Base-by-base conservation (phyloP, 2,888 invertebrate species). In the Peribatodes rhomboidaria region DNA sequence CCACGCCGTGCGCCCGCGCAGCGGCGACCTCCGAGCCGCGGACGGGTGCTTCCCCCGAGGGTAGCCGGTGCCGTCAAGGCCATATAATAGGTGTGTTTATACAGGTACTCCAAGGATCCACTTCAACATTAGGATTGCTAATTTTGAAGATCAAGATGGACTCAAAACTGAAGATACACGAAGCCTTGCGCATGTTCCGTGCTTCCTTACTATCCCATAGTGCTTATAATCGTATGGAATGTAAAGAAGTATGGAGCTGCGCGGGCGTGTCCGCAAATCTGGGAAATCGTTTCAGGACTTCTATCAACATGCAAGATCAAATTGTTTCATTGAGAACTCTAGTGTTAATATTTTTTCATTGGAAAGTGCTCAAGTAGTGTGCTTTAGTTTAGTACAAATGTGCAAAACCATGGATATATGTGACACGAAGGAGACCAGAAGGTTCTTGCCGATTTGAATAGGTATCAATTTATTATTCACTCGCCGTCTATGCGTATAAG, bases 151-250 rank as follows among this genome's bases (percentile, higher is more conserved):
- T 70, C 67, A 76, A 73, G 70, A 78, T 65, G 61, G 60, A 61
- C 58, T 66, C 81, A 87, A 88, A 83, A 87, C 50, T 68, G 85
- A 88, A 89, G 85, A 85, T 65, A 65, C 39, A 56, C 71, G 79
- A 81, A 87, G 94, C 94, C 94, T 94, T 89, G 94, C 94, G 95
- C 94, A 94, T 95, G 96, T 96, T 96, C 97, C 97, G 97, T 97
- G 96, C 97, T 97, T 97, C 97, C 96, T 97, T 97, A 97, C 97
- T 97, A 50, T 97, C 97, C 97, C 97, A 97, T 97, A 97, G 96
- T 96, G 94, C 89, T 94, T 94, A 86, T 92, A 93, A 95, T 90
- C 95, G 94, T 98, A 98, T 98, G 98, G 98, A 98, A 98, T 98
- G 98, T 98, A 98, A 98, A 98, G 98, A 98, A 98, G 97, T 98